Conservation (phyloP, 2,797 vertebrate species). For the Squalus acanthias region DNA sequence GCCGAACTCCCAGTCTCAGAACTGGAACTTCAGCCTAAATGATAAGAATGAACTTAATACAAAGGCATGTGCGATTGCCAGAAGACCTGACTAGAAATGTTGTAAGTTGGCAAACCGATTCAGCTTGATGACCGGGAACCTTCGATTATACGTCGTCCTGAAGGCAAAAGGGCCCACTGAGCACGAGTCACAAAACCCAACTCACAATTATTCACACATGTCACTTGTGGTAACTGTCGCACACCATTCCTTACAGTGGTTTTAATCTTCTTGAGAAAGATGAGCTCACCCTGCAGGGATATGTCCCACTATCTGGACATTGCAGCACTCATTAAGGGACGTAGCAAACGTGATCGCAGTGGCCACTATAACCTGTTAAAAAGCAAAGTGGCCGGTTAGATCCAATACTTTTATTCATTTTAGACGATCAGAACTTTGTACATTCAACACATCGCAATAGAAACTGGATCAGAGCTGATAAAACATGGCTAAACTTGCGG, state of each 20-base stretch:
- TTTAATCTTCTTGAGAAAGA: not conserved
- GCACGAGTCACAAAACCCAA: not conserved
- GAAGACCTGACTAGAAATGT: not conserved
- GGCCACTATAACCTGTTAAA: slow-evolving; percentile 74
- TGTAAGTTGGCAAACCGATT: not conserved
- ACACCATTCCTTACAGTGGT: not conserved
- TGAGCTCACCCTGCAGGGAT: slow-evolving; percentile 75
- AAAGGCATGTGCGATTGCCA: too few species aligned
- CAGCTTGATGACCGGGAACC: not conserved
- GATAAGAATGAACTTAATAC: not conserved
- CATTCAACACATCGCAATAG: not conserved
- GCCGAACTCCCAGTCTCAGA: not conserved
- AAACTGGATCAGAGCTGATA: not conserved
- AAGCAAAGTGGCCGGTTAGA: not conserved
- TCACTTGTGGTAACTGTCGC: not conserved
- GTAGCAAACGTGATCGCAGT: slow-evolving; percentile 73
- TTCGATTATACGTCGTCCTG: not conserved
- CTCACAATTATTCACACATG: not conserved
- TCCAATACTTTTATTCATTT: not conserved
- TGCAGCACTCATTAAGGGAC: slow-evolving; percentile 71
- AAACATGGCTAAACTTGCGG: not conserved
- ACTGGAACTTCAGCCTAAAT: not conserved
- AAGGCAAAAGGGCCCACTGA: not conserved
- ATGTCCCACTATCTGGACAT: slow-evolving; percentile 78
- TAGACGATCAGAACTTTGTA: not conserved